Base-by-base conservation (phyloP, 1,140 invertebrate genomes). In the Drosophila nigromelanica region DNA sequence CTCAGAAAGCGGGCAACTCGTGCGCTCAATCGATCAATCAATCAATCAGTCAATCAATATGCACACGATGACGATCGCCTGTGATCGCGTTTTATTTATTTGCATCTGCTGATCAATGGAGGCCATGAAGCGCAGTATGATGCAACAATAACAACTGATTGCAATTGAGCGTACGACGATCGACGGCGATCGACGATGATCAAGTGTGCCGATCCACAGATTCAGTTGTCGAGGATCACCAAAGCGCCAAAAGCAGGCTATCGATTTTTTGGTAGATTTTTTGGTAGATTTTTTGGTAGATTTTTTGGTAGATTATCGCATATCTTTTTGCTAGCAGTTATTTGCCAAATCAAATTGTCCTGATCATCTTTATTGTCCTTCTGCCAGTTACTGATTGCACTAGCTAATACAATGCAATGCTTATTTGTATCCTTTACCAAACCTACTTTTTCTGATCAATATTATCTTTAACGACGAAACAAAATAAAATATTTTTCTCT, bases 131-230 rank as follows among this genome's bases (percentile, higher is more conserved):
- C 42, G 56, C 64, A 14, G 45, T 39, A 68, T 87, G 82, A 87
- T 87, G 83, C 83, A 87, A 89, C 85, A 79, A 83, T 79, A 72
- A 79, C 73, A 79, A 89, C 50, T 54, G 76, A 89, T 89, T 87
- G 83, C 83, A 72, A 63, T 61, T 47, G 39, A 59, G 56, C 63
- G 56, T 58, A n/a, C 37, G 45, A 74, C 40, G 40, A 58, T 18
- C 52, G 18, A 58, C 33, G 30, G 40, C 18, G 43, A 64, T 40
- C 39, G 45, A 21, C 10, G 48, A 11, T 43, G 21, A 5, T 24
- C 21, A 24, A 42, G 10, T 60, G 37, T 18, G 37, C 8, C 43
- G 35, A 35, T 56, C 24, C 24, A 51, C 37, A 12, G 33, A 10
- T 33, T 27, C 10, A 42, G n/a, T 30, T 56, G 21, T 7, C 24